Base-by-base conservation (phyloP, 2,888 invertebrate species). In the Aspidiotus rigidus region DNA sequence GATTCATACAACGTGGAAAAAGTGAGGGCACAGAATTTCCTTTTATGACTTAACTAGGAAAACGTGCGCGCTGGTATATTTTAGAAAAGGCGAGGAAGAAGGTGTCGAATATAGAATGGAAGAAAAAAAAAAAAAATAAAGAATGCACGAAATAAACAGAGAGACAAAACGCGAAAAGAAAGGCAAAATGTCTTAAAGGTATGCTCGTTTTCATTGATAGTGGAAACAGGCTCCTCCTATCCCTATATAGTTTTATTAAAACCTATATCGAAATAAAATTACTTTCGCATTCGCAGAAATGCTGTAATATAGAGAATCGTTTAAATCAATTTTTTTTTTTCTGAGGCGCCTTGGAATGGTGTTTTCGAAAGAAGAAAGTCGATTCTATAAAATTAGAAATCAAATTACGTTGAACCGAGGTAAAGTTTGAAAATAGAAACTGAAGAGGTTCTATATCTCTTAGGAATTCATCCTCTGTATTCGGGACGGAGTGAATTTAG, bases 21-120 rank as follows among this genome's bases (percentile, higher is more conserved):
- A 66, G 66, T 66, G 66, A 66, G 66, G 59, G 66, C 44, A 66
- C 49, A 66, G 66, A 57, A 66, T 66, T 66, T 66, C 55, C 64
- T 66, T 64, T 66, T 66, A 66, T 66, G 59, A 59, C 66, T 66
- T 66, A 59, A 66, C 57, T 66, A 49, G 66, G 39, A 66, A 66
- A 66, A 66, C 66, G 66, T 66, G 66, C 66, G 66, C 49, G 49
- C 11, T 49, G 49, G 49, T n/a, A 49, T 11, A 49, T 49, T 11
- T n/a, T n/a, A 49, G n/a, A 49, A 6, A 49, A 49, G 49, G n/a
- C 49, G 49, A n/a, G 11, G 49, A 28, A 28, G 28, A 28, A 28
- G 28, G 28, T 28, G 28, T 28, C 28, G 28, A 28, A 28, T 28
- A 28, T 28, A 5, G 28, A 49, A 49, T 49, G n/a, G 49, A 49